A percentile compares a stretch with the other conserved stretches of the same genome.
phyloP scores from a whole-genome alignment of 2,888 invertebrate species.

The Drosophila meridiana region DNA sequence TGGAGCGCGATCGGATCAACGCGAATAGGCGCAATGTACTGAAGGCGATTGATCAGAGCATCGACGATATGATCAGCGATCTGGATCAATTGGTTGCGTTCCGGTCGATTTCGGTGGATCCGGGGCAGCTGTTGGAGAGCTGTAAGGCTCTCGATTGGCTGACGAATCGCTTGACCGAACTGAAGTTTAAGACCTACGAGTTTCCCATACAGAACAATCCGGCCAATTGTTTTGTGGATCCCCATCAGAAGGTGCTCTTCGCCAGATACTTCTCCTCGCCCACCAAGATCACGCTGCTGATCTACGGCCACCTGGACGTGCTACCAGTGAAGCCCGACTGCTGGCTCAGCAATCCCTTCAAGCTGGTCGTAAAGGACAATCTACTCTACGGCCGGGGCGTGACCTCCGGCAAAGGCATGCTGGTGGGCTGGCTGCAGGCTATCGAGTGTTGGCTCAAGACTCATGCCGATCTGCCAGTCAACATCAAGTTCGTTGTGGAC shows the following conservation, averaged over 20 bases:
- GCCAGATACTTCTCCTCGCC: constrained; percentile 61
- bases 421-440: constrained; percentile 56
- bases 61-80: constrained; percentile 15
- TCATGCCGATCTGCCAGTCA: constrained; percentile 49
- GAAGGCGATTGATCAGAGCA: not conserved
- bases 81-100: constrained; percentile 26
- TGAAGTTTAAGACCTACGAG: constrained; percentile 35
- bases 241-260: constrained; percentile 40
- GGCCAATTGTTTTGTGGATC: constrained; percentile 20
- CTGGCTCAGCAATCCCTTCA: constrained; percentile 54
- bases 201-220: constrained; percentile 8
- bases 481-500: constrained; percentile 55
- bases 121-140: constrained; percentile 8
- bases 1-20: not conserved
- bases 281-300: constrained; percentile 46
- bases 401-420: constrained; percentile 57
- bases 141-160: constrained; percentile 41
- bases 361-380: constrained; percentile 19
- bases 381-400: constrained; percentile 53
- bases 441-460: constrained; percentile 44
- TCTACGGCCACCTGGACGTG: constrained; percentile 58
- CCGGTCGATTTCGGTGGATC: constrained; percentile 42
- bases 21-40: not conserved
- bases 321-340: constrained; percentile 25
- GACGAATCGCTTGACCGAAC: constrained; percentile 12